These are phyloP conservation scores for Protobothrops mucrosquamatus DNA, from an alignment of 2,113 vertebrate genomes.

Conservation along the genomic window DNA sequence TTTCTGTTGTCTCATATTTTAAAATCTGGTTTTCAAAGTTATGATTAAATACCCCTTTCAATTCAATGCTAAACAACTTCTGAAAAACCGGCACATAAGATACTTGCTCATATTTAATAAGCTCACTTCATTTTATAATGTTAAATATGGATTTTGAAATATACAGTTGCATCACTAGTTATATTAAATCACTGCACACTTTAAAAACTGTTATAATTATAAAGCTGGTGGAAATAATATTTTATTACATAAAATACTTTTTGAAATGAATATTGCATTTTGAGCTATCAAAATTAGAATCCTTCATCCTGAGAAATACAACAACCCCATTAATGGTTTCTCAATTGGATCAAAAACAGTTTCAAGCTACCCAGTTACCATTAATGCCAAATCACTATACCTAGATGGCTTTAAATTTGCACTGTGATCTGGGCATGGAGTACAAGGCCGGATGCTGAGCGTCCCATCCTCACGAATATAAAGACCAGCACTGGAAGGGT, in stretches of 20 bases:
- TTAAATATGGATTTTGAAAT: not conserved
- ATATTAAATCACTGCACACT: not conserved
- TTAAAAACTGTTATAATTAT: not conserved
- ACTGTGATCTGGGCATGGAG: not conserved
- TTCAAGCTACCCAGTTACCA: not conserved
- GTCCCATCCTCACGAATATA: conserved; percentile 79
- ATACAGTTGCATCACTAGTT: not conserved
- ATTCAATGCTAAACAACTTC: not conserved
- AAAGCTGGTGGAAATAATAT: not conserved
- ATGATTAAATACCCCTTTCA: not conserved
- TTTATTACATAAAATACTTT: not conserved
- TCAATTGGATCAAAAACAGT: not conserved
- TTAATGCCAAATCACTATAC: conserved; percentile 18
- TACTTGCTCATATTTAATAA: not conserved
- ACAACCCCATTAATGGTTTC: not conserved
- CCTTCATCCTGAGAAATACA: conserved; percentile 16
- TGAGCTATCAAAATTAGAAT: conserved; percentile 38
- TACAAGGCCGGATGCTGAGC: conserved; percentile 55
- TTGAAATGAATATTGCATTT: not conserved
- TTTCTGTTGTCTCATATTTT: not conserved
- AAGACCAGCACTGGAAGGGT: conserved; percentile 81
- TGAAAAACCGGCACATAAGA: not conserved
- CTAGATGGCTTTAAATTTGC: conserved; percentile 13
- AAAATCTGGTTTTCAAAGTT: not conserved
- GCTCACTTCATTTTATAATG: not conserved